Conservation (phyloP, 2,797 vertebrate genomes). For the Macropodus opercularis region DNA sequence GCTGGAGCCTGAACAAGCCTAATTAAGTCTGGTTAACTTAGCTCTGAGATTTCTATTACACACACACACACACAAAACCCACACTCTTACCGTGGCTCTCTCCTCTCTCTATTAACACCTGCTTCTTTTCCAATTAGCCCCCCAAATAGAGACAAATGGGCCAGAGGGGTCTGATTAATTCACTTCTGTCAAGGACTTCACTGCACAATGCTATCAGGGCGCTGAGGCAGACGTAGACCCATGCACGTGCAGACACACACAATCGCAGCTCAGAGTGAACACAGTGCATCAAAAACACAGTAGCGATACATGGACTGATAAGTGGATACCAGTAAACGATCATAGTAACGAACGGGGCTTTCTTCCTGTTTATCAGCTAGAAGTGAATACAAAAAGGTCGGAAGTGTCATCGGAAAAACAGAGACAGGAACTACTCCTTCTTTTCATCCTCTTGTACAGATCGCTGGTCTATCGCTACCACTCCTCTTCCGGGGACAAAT, state of each 20-base stretch:
- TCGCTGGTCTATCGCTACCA: constrained; percentile 41
- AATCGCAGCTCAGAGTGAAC: background rate
- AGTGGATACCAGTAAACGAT: background rate
- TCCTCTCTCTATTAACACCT: constrained; percentile 86
- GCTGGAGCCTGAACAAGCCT: constrained; percentile 75
- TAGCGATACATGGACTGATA: background rate
- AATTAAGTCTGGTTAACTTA: constrained; percentile 86
- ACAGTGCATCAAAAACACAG: background rate
- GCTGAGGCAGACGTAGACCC: constrained; percentile 50
- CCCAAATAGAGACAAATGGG: constrained; percentile 89
- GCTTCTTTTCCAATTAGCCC: constrained; percentile 90
- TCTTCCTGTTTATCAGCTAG: background rate
- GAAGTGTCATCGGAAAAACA: constrained; percentile 4
- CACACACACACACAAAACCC: constrained; percentile 49
- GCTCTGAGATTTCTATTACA: constrained; percentile 82
- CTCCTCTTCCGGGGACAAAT: constrained; percentile 70
- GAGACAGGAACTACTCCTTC: constrained; percentile 6
- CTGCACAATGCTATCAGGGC: constrained; percentile 74
- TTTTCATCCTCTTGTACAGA: constrained; percentile 39
- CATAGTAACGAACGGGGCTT: background rate
- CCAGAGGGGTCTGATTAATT: constrained; percentile 86
- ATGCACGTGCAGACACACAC: constrained; percentile 16
- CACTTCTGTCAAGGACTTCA: constrained; percentile 86
- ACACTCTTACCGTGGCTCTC: constrained; percentile 54
- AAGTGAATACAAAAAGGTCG: constrained; percentile 4